Conservation (phyloP, 2,113 vertebrate species). For the Cottus gobio region DNA sequence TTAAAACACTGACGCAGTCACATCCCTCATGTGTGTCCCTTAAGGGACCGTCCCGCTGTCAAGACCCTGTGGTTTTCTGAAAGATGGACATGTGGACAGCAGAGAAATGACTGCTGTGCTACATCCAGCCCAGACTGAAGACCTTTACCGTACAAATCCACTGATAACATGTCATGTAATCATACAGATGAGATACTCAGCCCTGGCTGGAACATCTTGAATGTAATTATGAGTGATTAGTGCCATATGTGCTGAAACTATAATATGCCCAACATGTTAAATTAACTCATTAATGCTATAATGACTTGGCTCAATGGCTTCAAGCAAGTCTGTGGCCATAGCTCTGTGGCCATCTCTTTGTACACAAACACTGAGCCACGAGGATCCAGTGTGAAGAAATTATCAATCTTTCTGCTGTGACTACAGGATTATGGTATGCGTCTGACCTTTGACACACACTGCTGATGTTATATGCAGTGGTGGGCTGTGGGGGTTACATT, state of each 20-base stretch:
- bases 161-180: neutral
- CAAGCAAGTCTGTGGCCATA: neutral
- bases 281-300: neutral
- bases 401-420: neutral
- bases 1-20: slow-evolving; percentile 30
- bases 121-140: neutral
- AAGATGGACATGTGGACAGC: neutral
- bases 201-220: neutral
- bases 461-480: neutral
- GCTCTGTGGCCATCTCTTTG: neutral
- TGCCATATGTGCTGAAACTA: neutral
- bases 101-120: neutral
- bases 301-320: neutral
- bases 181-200: neutral
- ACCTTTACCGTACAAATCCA: neutral
- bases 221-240: neutral
- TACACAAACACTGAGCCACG: neutral
- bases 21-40: slow-evolving; percentile 27
- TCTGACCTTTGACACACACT: neutral
- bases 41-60: neutral
- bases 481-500: neutral
- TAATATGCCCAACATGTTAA: neutral
- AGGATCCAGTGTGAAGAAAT: neutral
- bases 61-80: neutral
- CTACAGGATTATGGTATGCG: neutral